Evolutionary conservation across 2,888 invertebrate species (phyloP).

Genomic region (Heteromurus nitidus): DNA sequence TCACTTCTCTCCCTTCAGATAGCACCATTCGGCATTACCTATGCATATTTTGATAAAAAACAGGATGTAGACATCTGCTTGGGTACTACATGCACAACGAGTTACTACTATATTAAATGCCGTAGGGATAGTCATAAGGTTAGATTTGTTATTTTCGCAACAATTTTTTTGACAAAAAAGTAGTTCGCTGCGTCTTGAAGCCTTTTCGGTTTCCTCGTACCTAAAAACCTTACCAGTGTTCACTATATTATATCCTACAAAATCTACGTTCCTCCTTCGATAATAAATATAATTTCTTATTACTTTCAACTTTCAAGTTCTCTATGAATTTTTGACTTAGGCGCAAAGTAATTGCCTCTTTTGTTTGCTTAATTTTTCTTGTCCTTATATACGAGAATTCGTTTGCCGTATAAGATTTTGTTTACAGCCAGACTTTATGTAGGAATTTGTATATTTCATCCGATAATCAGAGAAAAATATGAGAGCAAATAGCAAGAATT

Average conservation of each 20-base stretch:
- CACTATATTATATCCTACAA: no score
- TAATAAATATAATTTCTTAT: not conserved
- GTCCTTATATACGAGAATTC: not conserved
- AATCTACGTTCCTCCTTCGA: no score
- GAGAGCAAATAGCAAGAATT: not conserved
- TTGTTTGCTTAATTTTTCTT: constrained; percentile 3
- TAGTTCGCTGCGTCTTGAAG: not conserved
- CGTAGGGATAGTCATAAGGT: no score
- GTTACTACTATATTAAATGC: no score
- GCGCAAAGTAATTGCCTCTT: not conserved
- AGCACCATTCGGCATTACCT: constrained; percentile 13
- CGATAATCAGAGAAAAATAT: not conserved
- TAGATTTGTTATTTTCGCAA: not conserved
- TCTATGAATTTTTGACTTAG: no score
- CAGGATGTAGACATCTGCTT: not conserved
- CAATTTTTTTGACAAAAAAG: not conserved
- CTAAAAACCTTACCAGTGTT: no score
- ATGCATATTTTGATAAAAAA: not conserved
- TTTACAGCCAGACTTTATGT: not conserved
- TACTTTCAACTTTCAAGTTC: not conserved
- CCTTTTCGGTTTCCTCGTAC: no score
- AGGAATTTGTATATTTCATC: not conserved
- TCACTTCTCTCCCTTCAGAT: constrained; percentile 14
- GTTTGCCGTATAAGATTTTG: not conserved
- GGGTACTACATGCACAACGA: not conserved